These are phyloP conservation scores for Drosophila jambulina DNA, from an alignment of 1,140 invertebrate species.

Conservation along the genomic window DNA sequence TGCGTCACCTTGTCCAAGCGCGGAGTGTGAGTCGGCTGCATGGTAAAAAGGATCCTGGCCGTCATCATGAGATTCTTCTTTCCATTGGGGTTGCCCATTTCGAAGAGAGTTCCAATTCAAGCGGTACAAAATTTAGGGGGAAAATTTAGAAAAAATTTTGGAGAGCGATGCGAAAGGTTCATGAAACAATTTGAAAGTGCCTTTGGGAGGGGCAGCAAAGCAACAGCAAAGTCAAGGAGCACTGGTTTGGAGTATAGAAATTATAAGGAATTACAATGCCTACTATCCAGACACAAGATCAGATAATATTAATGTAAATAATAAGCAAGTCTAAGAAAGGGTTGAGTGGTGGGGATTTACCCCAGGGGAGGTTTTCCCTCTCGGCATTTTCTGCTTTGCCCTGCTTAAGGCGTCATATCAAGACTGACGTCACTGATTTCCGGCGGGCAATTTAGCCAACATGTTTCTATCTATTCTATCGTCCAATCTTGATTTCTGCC, in stretches of 20 bases:
- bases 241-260: neutral
- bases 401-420: conserved; percentile 23
- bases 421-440: conserved; percentile 47
- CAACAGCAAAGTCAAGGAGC: neutral
- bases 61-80: neutral
- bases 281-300: neutral
- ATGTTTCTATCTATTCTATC: conserved; percentile 17
- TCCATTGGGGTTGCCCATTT: neutral
- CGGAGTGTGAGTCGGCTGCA: neutral
- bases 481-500: conserved; percentile 21
- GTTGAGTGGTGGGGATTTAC: conserved; percentile 13
- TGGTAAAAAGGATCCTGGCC: neutral
- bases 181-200: neutral
- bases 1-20: neutral
- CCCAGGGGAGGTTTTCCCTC: conserved; percentile 10
- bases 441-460: conserved; percentile 38
- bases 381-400: neutral
- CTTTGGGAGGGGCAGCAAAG: too few relatives aligned
- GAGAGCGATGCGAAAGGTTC: neutral
- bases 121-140: neutral
- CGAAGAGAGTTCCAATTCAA: neutral
- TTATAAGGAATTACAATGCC: too few relatives aligned
- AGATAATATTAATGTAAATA: neutral
- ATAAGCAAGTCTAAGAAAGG: neutral
- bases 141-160: neutral